These are phyloP conservation scores for Platysternon megacephalum DNA, from an alignment of 2,113 vertebrate genomes.

Conservation along the genomic window DNA sequence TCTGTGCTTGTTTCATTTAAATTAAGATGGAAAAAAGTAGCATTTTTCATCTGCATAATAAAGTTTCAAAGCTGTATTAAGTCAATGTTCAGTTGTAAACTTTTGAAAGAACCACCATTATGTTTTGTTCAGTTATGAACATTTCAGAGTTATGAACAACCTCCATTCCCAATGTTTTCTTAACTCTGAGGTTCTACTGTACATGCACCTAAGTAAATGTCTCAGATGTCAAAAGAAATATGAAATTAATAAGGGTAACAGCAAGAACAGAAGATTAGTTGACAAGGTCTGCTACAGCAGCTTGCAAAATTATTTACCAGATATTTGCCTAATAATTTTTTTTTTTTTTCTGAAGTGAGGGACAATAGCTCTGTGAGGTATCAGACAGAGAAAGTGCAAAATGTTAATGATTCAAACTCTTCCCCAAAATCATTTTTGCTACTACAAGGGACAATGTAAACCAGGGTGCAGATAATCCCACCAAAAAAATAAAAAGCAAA, in stretches of 20 bases:
- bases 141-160: too few relatives aligned
- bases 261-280: neutral
- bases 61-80: too few relatives aligned
- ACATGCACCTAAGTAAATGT: constrained; percentile 19
- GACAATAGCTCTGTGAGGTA: constrained; percentile 10
- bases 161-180: too few relatives aligned
- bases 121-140: too few relatives aligned
- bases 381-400: constrained; percentile 41
- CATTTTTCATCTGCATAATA: too few relatives aligned
- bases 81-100: too few relatives aligned
- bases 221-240: neutral
- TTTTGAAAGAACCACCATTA: too few relatives aligned
- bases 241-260: neutral
- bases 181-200: neutral
- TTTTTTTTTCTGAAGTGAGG: neutral
- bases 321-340: constrained; percentile 25
- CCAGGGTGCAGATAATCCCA: neutral
- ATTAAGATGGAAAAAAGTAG: too few relatives aligned
- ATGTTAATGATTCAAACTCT: neutral
- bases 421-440: neutral
- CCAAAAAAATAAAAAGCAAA: neutral
- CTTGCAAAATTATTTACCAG: constrained; percentile 26
- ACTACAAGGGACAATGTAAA: neutral
- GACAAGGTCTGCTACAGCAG: constrained; percentile 5
- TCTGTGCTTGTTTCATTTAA: too few relatives aligned